Evolutionary conservation across 2,797 vertebrate species (phyloP).

Genomic region (Urosaurus nigricauda): DNA sequence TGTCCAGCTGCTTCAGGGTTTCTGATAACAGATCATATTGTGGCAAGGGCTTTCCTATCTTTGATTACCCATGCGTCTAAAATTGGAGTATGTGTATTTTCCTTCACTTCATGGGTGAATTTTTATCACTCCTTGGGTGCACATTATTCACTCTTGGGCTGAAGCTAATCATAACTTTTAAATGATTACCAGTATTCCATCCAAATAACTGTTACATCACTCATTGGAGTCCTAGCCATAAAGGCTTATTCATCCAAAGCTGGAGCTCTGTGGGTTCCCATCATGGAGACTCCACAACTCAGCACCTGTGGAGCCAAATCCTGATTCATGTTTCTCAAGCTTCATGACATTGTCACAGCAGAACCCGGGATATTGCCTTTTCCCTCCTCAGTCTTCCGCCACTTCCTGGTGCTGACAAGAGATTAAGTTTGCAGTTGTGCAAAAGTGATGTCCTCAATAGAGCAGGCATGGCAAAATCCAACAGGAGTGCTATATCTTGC

Average conservation of each 20-base stretch:
- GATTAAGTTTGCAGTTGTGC: constrained; percentile 1
- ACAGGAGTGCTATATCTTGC: neutral
- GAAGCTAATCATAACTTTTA: constrained; percentile 58
- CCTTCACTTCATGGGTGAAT: constrained; percentile 56
- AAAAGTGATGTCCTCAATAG: constrained; percentile 27
- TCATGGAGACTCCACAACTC: constrained; percentile 55
- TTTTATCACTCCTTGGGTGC: constrained; percentile 63
- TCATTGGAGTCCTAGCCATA: constrained; percentile 45
- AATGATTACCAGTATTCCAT: constrained; percentile 62
- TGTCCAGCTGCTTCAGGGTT: constrained; percentile 74
- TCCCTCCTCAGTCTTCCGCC: accelerated
- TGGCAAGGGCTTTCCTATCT: constrained; percentile 60
- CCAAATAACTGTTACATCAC: constrained; percentile 53
- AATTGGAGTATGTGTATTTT: constrained; percentile 66
- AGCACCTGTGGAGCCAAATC: constrained; percentile 35
- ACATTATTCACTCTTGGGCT: constrained; percentile 61
- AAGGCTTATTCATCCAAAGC: constrained; percentile 44
- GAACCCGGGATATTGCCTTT: constrained; percentile 11
- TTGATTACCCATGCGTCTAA: constrained; percentile 67
- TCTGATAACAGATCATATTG: constrained; percentile 74
- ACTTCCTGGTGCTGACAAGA: neutral
- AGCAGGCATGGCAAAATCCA: constrained; percentile 15
- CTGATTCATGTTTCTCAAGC: constrained; percentile 59
- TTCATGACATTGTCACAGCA: constrained; percentile 2
- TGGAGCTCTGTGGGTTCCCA: constrained; percentile 24